phyloP scores from a whole-genome alignment of 2,113 vertebrate species.

The Heterochromis multidens region DNA sequence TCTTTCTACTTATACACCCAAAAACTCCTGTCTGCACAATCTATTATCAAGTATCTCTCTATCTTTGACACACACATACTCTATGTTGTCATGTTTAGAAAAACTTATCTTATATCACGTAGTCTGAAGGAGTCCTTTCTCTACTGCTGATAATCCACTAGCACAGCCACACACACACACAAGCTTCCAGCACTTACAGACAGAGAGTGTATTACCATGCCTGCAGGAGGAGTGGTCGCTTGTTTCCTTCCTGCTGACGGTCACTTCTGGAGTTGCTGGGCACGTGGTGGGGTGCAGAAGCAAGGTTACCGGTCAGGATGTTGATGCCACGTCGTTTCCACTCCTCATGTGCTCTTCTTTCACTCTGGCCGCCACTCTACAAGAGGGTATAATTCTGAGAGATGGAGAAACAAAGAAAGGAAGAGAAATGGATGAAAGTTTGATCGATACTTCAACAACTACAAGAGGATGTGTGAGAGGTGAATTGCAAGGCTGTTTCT shows the following conservation, averaged over 20 bases:
- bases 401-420: neutral
- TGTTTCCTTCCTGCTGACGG: slow-evolving; percentile 75
- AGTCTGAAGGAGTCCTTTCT: neutral
- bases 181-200: neutral
- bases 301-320: slow-evolving; percentile 67
- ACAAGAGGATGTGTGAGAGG: neutral
- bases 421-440: neutral
- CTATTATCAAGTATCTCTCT: slow-evolving; percentile 25
- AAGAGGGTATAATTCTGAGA: slow-evolving; percentile 68
- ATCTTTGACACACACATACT: neutral
- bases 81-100: slow-evolving; percentile 18
- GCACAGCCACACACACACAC: neutral
- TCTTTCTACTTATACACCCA: neutral
- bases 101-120: slow-evolving; percentile 22
- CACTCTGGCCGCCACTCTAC: slow-evolving; percentile 74
- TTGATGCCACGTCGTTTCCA: slow-evolving; percentile 71
- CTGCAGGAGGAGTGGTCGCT: slow-evolving; percentile 67
- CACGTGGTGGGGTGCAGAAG: slow-evolving; percentile 31
- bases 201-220: slow-evolving; percentile 71
- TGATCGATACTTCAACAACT: neutral
- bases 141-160: neutral
- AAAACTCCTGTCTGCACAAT: neutral
- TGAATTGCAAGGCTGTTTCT: neutral
- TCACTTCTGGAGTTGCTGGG: slow-evolving; percentile 45
- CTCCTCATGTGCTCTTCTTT: slow-evolving; percentile 92